phyloP scores from a whole-genome alignment of 2,888 invertebrate genomes.

The Tinea pellionella region DNA sequence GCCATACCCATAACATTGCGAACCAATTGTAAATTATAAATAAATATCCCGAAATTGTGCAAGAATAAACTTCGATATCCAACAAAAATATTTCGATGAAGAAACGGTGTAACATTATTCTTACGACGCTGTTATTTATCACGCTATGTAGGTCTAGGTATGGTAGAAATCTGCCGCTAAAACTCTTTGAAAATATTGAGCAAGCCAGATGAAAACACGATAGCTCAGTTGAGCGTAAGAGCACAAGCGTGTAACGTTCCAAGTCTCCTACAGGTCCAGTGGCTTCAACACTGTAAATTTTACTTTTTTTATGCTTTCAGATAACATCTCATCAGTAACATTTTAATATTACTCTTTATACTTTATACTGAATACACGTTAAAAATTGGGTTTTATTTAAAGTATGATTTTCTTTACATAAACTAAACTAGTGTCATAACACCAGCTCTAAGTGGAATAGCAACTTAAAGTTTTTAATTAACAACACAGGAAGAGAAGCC shows the following conservation, averaged over 20 bases:
- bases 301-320: not conserved
- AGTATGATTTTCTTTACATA: not conserved
- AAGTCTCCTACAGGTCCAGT: not conserved
- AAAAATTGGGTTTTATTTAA: not conserved
- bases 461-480: slow-evolving; percentile 44
- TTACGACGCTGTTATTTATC: no score
- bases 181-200: not conserved
- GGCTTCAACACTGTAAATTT: not conserved
- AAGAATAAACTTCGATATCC: no score
- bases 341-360: no score
- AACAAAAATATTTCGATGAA: no score
- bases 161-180: not conserved
- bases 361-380: no score
- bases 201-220: not conserved
- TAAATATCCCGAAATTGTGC: no score
- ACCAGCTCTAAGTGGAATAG: not conserved
- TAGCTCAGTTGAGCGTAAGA: not conserved
- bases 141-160: no score
- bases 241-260: not conserved
- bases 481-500: slow-evolving; percentile 36
- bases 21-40: no score
- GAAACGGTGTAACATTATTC: no score
- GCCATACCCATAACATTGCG: no score
- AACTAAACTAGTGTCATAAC: not conserved
- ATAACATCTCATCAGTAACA: no score